A percentile compares a stretch with the other conserved stretches of the same genome.
These are phyloP conservation scores for Tachyglossus aculeatus DNA, from an alignment of 2,797 vertebrate genomes.

Conservation along the genomic window DNA sequence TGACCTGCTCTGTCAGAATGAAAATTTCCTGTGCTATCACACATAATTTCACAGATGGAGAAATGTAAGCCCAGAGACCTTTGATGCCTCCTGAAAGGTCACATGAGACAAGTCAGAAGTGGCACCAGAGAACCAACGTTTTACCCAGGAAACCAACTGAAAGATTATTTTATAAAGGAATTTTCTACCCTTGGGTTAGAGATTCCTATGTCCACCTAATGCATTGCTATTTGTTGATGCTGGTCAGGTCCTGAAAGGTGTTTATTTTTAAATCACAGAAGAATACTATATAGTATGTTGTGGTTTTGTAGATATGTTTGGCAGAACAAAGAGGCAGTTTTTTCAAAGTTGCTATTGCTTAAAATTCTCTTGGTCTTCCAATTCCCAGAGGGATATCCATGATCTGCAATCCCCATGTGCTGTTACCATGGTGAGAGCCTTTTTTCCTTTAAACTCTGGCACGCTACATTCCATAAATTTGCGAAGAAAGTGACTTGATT, in stretches of 20 bases:
- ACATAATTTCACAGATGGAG: neutral
- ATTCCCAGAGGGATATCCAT: conserved; percentile 43
- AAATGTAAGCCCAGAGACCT: neutral
- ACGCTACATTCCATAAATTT: conserved; percentile 32
- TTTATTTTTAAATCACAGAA: neutral
- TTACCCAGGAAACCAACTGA: no score
- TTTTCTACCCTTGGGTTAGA: no score
- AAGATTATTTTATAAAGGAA: no score
- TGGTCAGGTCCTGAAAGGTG: neutral
- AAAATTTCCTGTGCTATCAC: no score
- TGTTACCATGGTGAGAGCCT: conserved; percentile 14
- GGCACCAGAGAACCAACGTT: no score
- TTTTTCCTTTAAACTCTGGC: conserved; percentile 44
- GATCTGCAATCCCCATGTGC: conserved; percentile 23
- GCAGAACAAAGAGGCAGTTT: neutral
- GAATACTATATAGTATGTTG: neutral
- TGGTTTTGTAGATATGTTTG: neutral
- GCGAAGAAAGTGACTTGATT: conserved; percentile 47
- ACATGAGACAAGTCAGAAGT: no score
- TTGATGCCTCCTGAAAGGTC: neutral
- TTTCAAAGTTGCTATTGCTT: conserved; percentile 9
- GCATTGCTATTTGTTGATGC: no score
- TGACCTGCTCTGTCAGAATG: no score
- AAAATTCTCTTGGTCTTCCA: conserved; percentile 6
- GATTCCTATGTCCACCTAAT: no score